These are phyloP conservation scores for Rhinolophus ferrumequinum DNA, from an alignment of 2,113 vertebrate species.

Conservation along the genomic window DNA sequence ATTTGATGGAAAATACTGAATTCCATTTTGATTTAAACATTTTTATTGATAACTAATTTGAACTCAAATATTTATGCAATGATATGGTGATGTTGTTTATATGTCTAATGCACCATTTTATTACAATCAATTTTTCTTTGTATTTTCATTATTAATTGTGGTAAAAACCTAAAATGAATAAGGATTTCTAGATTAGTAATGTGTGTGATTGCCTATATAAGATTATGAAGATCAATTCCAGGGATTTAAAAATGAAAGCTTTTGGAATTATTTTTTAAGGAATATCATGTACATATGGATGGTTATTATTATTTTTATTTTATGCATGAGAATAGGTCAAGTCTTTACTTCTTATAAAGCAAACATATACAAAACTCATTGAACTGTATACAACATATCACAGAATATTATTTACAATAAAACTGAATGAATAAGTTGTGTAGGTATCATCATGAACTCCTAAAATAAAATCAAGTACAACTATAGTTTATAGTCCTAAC, in stretches of 20 bases:
- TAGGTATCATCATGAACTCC: background rate
- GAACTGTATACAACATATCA: background rate
- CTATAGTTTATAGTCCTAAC: background rate
- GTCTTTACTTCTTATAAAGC: background rate
- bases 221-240: background rate
- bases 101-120: background rate
- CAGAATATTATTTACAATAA: background rate
- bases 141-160: constrained; percentile 5
- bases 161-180: constrained; percentile 6
- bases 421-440: background rate
- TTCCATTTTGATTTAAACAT: background rate
- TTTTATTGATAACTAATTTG: background rate
- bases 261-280: background rate
- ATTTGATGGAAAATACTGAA: constrained; percentile 13
- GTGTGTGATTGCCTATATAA: background rate
- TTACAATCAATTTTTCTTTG: background rate
- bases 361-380: background rate
- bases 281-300: background rate
- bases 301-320: background rate
- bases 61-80: background rate
- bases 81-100: background rate
- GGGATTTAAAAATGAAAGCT: constrained; percentile 2
- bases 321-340: background rate
- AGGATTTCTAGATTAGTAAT: background rate
- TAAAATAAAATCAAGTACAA: constrained; percentile 39